Evolutionary conservation across 2,113 vertebrate species (phyloP).

Genomic region (Setophaga coronata): DNA sequence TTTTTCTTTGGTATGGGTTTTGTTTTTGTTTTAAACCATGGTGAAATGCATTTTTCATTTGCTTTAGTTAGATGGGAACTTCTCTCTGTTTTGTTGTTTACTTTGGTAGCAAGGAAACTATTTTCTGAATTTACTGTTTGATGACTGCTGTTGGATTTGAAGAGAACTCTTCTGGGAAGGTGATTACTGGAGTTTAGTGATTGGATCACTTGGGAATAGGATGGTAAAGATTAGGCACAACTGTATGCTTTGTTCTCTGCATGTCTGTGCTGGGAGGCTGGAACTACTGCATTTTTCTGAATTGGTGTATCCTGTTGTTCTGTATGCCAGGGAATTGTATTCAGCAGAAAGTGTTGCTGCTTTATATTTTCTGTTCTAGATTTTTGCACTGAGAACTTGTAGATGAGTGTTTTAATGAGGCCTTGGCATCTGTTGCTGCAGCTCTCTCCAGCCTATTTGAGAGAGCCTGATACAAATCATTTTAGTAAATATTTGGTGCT

Average conservation of each 20-base stretch:
- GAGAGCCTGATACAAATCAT: background rate
- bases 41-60: background rate
- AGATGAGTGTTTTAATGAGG: background rate
- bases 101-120: background rate
- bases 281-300: background rate
- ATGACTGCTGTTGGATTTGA: background rate
- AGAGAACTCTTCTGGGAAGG: background rate
- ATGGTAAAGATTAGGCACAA: background rate
- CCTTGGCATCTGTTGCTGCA: background rate
- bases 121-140: background rate
- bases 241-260: background rate
- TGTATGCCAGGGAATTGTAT: background rate
- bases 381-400: background rate
- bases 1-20: background rate
- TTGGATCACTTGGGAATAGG: background rate
- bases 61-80: background rate
- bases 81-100: background rate
- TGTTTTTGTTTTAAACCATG: background rate
- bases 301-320: fast-evolving
- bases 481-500: background rate
- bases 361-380: background rate
- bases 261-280: background rate
- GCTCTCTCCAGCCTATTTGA: background rate
- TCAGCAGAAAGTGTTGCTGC: background rate
- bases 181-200: background rate